Base-by-base conservation (phyloP, 2,888 invertebrate genomes). In the Lepetodrilus schrolli region DNA sequence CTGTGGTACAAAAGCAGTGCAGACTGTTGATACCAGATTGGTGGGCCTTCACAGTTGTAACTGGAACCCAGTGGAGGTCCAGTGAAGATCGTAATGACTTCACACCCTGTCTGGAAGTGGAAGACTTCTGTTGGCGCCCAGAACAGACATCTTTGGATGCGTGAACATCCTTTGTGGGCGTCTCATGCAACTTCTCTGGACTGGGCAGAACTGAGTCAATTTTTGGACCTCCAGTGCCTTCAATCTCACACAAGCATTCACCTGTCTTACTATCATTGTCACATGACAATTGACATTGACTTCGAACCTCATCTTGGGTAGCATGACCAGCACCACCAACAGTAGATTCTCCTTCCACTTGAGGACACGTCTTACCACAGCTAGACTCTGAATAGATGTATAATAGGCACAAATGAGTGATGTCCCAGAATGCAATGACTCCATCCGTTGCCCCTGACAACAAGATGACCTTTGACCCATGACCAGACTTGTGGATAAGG, bases 11-110 rank as follows among this genome's bases (percentile, higher is more conserved):
- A 26, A 26, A 38, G 47, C 43, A 38, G 85, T 93, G 93, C 69
- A 94, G 91, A 78, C 94, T 92, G 88, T 95, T 96, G 43, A 96
- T 93, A 1, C 96, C 96, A 3, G 95, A 95, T 86, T 94, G 93
- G 87, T 96, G 95, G 0, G 93, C 74, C 7, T 68, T 68, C 23
- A 82, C 34, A 4, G 23, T 50, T 8, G 70, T 58, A 65, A 43
- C 51, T 13, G 76, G 72, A 10, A 8, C 26, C 72, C 71, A 74
- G 4, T 51, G 65, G 1, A 73, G 10, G n/a, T 58, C 7, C 0
- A 58, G n/a, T 13, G 58, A 30, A 7, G 23, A 8, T 2, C 34
- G 30, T 30, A 58, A 17, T 1, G 34, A 30, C 34, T n/a, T 2
- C 13, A 58, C 26, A 58, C 10, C 13, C 3, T 58, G 13, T 30